Conservation (phyloP, 2,797 vertebrate genomes). For the Aphelocoma californica region DNA sequence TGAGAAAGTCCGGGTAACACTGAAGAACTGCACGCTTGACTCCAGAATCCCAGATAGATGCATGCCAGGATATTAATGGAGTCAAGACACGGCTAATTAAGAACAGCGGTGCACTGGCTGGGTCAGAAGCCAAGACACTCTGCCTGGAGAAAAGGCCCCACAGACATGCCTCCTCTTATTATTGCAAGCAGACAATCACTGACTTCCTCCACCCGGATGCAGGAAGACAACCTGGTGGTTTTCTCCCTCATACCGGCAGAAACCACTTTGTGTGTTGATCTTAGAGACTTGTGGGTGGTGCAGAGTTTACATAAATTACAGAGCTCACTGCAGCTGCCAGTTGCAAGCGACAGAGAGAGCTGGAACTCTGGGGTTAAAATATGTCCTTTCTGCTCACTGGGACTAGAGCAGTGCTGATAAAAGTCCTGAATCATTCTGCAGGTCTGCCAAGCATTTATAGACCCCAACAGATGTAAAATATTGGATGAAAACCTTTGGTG, state of each 20-base stretch:
- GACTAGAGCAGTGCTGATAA: neutral
- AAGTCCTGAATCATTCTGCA: neutral
- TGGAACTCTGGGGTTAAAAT: constrained; percentile 1
- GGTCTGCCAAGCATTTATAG: neutral
- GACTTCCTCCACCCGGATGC: constrained; percentile 43
- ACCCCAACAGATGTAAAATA: neutral
- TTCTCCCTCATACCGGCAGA: constrained; percentile 42
- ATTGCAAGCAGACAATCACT: constrained; percentile 50
- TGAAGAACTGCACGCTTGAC: neutral
- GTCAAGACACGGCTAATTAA: constrained; percentile 33
- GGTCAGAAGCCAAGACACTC: constrained; percentile 42
- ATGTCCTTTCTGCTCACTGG: neutral
- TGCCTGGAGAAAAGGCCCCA: constrained; percentile 1
- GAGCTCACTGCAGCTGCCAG: neutral
- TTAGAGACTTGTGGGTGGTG: constrained; percentile 39
- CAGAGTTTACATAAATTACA: constrained; percentile 37
- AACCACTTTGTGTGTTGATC: constrained; percentile 46
- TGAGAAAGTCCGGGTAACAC: neutral
- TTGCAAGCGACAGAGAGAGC: neutral
- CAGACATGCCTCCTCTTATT: constrained; percentile 39
- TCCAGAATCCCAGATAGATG: neutral
- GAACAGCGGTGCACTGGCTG: constrained; percentile 23
- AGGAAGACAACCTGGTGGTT: constrained; percentile 62
- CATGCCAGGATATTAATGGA: neutral
- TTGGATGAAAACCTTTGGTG: neutral